Base-by-base conservation (phyloP, 2,888 invertebrate species). In the Apamea anceps region DNA sequence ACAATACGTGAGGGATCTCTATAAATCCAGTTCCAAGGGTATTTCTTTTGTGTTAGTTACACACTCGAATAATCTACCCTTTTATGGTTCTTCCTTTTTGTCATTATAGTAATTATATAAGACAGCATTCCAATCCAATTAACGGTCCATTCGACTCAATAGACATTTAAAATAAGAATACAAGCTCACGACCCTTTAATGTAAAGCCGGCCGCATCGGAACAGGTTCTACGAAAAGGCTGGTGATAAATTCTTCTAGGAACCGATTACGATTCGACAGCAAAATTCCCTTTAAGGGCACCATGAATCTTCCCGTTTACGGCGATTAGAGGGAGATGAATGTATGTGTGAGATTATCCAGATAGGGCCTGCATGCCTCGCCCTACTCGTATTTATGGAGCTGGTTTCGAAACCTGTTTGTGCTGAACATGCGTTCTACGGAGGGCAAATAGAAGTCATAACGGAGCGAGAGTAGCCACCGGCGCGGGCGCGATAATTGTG, bases 361-460 rank as follows among this genome's bases (percentile, higher is more conserved):
- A 94, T 95, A 93, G 91, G 89, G 91, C 90, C 90, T 91, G 92
- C 88, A 90, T 87, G 89, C 89, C 91, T 91, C 91, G 91, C 92
- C 91, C 91, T 89, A 89, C 90, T 91, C 91, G 91, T 93, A 93
- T 93, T 92, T 93, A 93, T 92, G 92, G 92, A 92, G 91, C 91
- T 83, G 87, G 90, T 89, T 91, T 85, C 82, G 79, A 92, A 94
- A 95, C 95, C 93, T 94, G 94, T 93, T 86, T 85, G 77, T 73
- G 83, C 80, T 90, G 90, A 86, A 89, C 90, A 91, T 91, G 91
- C 89, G 93, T 91, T 92, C 88, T 90, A 85, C 89, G 89, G 93
- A 94, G 94, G 94, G 94, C 95, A 95, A 95, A 95, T 94, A 94
- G 92, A 94, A 94, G 95, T 94, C 94, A 93, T 95, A 96, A 95